phyloP scores from a whole-genome alignment of 2,113 vertebrate genomes.

The Malaclemys terrapin region DNA sequence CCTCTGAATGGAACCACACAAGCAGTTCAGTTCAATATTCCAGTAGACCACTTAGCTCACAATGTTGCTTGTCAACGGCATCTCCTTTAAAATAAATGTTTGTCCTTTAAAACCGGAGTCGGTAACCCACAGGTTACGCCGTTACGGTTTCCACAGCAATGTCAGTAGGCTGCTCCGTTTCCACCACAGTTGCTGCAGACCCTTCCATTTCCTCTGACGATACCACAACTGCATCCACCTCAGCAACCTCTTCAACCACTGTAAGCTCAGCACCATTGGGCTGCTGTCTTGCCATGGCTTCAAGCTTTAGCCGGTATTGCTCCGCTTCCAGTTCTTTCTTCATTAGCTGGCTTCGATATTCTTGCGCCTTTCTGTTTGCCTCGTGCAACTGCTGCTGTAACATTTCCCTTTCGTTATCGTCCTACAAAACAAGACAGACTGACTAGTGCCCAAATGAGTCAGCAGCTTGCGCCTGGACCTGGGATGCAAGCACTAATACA shows the following conservation, averaged over 20 bases:
- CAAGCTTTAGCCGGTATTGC: slow-evolving; percentile 85
- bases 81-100: not conserved
- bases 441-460: not conserved
- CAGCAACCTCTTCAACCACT: slow-evolving; percentile 67
- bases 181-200: slow-evolving; percentile 50
- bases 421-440: slow-evolving; percentile 17
- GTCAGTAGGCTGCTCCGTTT: slow-evolving; percentile 28
- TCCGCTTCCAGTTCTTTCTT: slow-evolving; percentile 91
- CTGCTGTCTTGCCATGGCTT: slow-evolving; percentile 84
- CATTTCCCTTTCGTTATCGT: slow-evolving; percentile 68
- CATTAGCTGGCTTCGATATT: slow-evolving; percentile 88
- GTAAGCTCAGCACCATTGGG: slow-evolving; percentile 45
- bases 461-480: not conserved
- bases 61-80: not conserved
- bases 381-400: slow-evolving; percentile 87
- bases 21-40: slow-evolving; percentile 5
- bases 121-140: slow-evolving; percentile 12
- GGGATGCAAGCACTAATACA: rapidly evolving
- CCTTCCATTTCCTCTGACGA: slow-evolving; percentile 76
- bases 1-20: not conserved
- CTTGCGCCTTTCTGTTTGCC: slow-evolving; percentile 86
- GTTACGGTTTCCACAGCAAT: slow-evolving; percentile 38
- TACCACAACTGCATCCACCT: slow-evolving; percentile 71
- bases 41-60: slow-evolving; percentile 4
- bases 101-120: not conserved